These are phyloP conservation scores for Coleophora flavipennella DNA, from an alignment of 2,888 invertebrate species.

Conservation along the genomic window DNA sequence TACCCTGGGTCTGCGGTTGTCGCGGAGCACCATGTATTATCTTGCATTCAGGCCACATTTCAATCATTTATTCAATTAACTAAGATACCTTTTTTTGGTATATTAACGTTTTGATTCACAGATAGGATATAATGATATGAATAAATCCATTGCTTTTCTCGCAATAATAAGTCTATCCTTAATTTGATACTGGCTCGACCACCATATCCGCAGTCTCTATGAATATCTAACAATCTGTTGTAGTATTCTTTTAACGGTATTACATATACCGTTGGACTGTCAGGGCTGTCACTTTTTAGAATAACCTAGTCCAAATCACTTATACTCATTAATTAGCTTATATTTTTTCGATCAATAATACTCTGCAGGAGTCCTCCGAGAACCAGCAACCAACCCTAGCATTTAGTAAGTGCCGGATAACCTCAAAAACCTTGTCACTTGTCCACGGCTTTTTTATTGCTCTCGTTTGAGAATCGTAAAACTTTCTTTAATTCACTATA, in stretches of 20 bases:
- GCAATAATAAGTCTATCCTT: constrained; percentile 7
- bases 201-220: constrained; percentile 8
- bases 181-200: constrained; percentile 4
- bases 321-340: constrained; percentile 3
- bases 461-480: constrained; percentile 1
- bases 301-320: constrained; percentile 5
- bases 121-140: constrained; percentile 6
- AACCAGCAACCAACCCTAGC: constrained; percentile 4
- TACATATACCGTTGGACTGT: constrained; percentile 5
- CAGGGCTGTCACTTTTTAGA: constrained; percentile 5
- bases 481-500: constrained; percentile 1
- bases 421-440: constrained; percentile 1
- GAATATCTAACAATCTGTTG: constrained; percentile 8
- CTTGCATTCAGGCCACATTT: constrained; percentile 18
- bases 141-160: constrained; percentile 9
- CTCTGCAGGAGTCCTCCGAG: too few species aligned
- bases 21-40: constrained; percentile 12
- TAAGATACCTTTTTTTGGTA: constrained; percentile 14
- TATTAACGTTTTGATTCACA: constrained; percentile 5
- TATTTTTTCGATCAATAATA: too few species aligned
- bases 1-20: constrained; percentile 16
- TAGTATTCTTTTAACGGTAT: constrained; percentile 7
- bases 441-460: constrained; percentile 3
- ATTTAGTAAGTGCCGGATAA: neutral
- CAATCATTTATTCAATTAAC: constrained; percentile 18